Evolutionary conservation across 2,888 invertebrate species (phyloP).

Genomic region (Yponomeuta cagnagella): DNA sequence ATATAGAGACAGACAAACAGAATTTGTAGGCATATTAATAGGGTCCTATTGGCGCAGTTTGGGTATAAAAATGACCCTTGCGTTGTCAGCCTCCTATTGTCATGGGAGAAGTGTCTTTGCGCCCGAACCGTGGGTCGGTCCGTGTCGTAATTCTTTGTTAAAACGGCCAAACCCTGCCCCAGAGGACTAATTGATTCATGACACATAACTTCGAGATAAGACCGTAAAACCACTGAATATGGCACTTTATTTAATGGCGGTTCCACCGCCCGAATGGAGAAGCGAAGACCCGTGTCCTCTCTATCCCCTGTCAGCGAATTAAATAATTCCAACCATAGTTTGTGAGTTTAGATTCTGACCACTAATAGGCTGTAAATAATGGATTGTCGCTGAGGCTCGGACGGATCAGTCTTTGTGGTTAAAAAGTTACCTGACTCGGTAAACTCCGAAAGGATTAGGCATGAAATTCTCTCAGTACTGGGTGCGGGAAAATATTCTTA

Average conservation of each 20-base stretch:
- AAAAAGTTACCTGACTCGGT: not conserved
- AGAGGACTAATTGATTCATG: conserved; percentile 49
- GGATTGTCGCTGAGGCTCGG: not conserved
- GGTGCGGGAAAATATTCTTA: too few relatives aligned
- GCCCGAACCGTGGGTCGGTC: conserved; percentile 13
- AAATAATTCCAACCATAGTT: not conserved
- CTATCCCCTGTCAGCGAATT: not conserved
- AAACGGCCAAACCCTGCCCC: conserved; percentile 13
- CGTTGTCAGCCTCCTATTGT: conserved; percentile 13
- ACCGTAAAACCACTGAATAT: conserved; percentile 39
- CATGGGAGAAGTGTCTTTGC: conserved; percentile 10
- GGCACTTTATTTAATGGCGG: conserved; percentile 41
- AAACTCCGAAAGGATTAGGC: not conserved
- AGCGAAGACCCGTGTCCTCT: not conserved
- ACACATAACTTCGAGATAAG: conserved; percentile 44
- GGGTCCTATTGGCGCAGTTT: too few relatives aligned
- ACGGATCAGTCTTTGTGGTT: not conserved
- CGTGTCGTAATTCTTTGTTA: conserved; percentile 23
- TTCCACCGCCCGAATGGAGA: conserved; percentile 19
- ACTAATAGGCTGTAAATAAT: not conserved
- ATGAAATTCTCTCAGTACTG: not conserved
- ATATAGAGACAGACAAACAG: too few relatives aligned
- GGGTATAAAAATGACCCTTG: not conserved
- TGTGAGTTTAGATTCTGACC: not conserved
- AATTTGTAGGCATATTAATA: too few relatives aligned